Conservation (phyloP, 2,797 vertebrate species). For the Dipus sagitta region DNA sequence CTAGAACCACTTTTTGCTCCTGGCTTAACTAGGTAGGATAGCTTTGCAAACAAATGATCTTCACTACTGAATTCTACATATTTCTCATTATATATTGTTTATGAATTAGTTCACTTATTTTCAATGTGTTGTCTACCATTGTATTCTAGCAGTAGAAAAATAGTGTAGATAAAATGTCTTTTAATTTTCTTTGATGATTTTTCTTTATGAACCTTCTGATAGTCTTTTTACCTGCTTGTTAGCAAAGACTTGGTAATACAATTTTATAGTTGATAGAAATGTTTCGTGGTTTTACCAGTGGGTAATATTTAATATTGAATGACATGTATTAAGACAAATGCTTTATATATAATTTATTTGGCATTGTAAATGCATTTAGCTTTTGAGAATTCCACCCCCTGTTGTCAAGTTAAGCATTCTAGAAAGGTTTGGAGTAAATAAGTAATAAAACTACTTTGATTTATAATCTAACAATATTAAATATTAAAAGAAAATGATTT, state of each 20-base stretch:
- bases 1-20: no score
- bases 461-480: slow-evolving; percentile 97
- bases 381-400: slow-evolving; percentile 94
- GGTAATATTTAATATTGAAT: slow-evolving; percentile 93
- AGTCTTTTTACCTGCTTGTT: slow-evolving; percentile 84
- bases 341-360: slow-evolving; percentile 97
- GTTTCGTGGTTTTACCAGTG: slow-evolving; percentile 89
- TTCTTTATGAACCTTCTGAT: slow-evolving; percentile 81
- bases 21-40: no score
- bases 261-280: slow-evolving; percentile 87
- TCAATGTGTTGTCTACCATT: slow-evolving; percentile 75
- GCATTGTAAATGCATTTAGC: slow-evolving; percentile 93
- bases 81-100: slow-evolving; percentile 74
- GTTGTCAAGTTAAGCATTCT: slow-evolving; percentile 92
- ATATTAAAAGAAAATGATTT: slow-evolving; percentile 98
- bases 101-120: slow-evolving; percentile 82
- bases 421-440: slow-evolving; percentile 95
- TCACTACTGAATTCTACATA: not conserved
- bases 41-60: no score
- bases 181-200: slow-evolving; percentile 82
- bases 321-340: slow-evolving; percentile 97
- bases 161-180: slow-evolving; percentile 81
- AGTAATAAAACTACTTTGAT: slow-evolving; percentile 95
- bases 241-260: slow-evolving; percentile 88
- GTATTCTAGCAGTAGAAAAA: slow-evolving; percentile 82